These are phyloP conservation scores for Phoenoteleia sp. DNA, from an alignment of 2,888 invertebrate species.

Conservation along the genomic window DNA sequence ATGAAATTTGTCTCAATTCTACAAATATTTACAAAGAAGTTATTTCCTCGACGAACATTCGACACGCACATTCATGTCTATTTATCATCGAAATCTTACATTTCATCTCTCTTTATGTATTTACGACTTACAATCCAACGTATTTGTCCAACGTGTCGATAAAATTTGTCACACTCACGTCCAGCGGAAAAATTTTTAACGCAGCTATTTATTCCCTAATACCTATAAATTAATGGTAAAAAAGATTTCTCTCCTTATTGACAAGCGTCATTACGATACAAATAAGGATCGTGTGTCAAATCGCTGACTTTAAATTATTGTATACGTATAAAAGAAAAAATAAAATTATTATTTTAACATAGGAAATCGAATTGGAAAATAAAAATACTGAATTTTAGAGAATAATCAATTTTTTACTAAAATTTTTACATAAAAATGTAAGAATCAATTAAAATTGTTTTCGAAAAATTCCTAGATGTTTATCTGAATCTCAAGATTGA, in stretches of 20 bases:
- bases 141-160: slow-evolving; percentile 40
- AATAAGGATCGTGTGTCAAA: slow-evolving; percentile 18
- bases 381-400: neutral
- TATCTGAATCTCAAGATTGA: neutral
- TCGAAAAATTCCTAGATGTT: neutral
- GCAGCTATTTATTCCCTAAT: slow-evolving; percentile 17
- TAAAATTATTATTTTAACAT: neutral
- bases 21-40: too few relatives aligned
- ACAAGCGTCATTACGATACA: slow-evolving; percentile 21
- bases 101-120: slow-evolving; percentile 11
- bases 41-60: too few relatives aligned
- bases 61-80: neutral
- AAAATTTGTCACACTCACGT: slow-evolving; percentile 44
- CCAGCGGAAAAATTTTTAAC: slow-evolving; percentile 19
- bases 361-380: too few relatives aligned
- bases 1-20: too few relatives aligned
- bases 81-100: neutral
- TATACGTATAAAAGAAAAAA: neutral
- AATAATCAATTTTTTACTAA: too few relatives aligned
- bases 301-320: neutral
- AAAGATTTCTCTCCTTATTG: slow-evolving; percentile 57
- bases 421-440: too few relatives aligned
- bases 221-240: slow-evolving; percentile 47
- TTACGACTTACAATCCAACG: neutral
- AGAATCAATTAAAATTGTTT: neutral